A percentile compares a stretch with the other conserved stretches of the same genome.
These are phyloP conservation scores for Platygyra sinensis DNA, from an alignment of 64 coral and sea anemone species.

Conservation along the genomic window DNA sequence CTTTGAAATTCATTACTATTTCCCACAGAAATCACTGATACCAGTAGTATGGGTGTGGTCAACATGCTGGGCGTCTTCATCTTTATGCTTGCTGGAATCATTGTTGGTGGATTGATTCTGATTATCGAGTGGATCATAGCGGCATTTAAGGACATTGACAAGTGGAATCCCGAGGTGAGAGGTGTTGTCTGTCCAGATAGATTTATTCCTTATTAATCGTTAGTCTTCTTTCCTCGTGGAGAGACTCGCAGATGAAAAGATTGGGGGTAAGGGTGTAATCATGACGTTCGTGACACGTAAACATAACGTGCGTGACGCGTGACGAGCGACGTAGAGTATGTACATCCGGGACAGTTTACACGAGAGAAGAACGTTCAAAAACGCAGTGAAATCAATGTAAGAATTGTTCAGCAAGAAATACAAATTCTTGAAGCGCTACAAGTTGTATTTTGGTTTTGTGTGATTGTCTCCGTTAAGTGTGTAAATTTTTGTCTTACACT, in stretches of 20 bases:
- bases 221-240: background rate
- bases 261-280: too few species aligned
- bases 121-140: slow-evolving; percentile 39
- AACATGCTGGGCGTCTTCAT: slow-evolving; percentile 66
- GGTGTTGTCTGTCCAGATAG: background rate
- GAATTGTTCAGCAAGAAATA: too few species aligned
- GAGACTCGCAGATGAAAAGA: background rate
- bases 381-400: too few species aligned
- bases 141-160: slow-evolving; percentile 9
- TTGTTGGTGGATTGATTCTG: slow-evolving; percentile 14
- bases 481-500: too few species aligned
- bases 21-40: slow-evolving; percentile 20
- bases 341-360: too few species aligned
- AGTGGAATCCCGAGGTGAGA: background rate
- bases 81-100: slow-evolving; percentile 34
- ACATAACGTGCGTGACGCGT: too few species aligned
- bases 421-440: too few species aligned
- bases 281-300: too few species aligned
- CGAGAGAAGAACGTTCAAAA: too few species aligned
- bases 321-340: too few species aligned
- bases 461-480: too few species aligned
- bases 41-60: slow-evolving; percentile 44
- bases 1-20: background rate
- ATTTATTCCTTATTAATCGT: background rate
- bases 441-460: too few species aligned